A percentile compares a stretch with the other conserved stretches of the same genome.
phyloP scores from a whole-genome alignment of 2,113 vertebrate species.

The Indicator indicator region DNA sequence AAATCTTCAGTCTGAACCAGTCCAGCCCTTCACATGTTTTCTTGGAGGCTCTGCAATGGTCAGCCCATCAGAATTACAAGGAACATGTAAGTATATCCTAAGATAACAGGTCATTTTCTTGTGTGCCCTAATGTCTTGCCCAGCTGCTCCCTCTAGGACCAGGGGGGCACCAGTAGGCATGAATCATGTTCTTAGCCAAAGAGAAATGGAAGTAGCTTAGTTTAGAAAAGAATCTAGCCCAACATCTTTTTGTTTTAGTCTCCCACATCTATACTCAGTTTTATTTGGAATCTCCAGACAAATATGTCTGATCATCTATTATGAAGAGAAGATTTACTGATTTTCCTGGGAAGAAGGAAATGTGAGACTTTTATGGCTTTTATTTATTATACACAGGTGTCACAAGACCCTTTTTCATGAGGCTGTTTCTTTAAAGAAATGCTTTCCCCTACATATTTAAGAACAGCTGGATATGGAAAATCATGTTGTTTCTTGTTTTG shows the following conservation, averaged over 20 bases:
- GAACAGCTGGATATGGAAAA: background rate
- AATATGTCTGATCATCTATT: background rate
- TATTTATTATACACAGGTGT: background rate
- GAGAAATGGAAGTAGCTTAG: background rate
- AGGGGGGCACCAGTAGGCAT: background rate
- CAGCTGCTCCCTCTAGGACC: background rate
- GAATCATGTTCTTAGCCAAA: background rate
- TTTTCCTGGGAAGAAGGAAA: slow-evolving; percentile 1
- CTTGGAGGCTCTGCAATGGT: background rate
- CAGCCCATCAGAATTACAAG: background rate
- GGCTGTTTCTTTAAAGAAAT: background rate
- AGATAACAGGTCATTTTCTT: background rate
- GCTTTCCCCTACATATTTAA: background rate
- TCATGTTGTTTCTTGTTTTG: background rate
- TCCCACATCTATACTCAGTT: background rate
- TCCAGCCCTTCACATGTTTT: background rate
- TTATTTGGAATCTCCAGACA: background rate
- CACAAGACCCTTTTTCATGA: background rate
- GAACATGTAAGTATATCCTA: background rate
- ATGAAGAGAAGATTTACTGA: background rate
- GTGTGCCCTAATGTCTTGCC: background rate
- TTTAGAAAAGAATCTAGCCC: background rate
- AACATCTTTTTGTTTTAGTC: background rate
- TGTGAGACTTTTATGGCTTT: background rate
- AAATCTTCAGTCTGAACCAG: fast-evolving